These are phyloP conservation scores for Schlechtendalia chinensis DNA, from an alignment of 1,140 invertebrate species.

Conservation along the genomic window DNA sequence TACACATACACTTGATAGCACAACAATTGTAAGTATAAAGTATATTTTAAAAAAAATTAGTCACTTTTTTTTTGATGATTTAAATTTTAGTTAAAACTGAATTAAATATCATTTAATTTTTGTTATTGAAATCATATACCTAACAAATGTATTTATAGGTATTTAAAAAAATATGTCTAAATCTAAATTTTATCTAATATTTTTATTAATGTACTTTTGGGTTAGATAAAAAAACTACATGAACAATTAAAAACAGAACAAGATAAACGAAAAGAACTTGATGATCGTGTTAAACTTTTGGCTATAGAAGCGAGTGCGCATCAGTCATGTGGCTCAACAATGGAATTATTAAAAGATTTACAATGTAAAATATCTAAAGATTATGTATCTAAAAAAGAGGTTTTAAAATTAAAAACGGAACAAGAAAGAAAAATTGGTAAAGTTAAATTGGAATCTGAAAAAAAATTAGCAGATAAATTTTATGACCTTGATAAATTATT, in stretches of 20 bases:
- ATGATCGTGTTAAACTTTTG: conserved; percentile 20
- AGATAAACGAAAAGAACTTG: conserved; percentile 28
- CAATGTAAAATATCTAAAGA: conserved; percentile 33
- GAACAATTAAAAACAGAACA: conserved; percentile 40
- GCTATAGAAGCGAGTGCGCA: conserved; percentile 10
- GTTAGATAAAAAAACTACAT: conserved; percentile 19
- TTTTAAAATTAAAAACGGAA: conserved; percentile 42
- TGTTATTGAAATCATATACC: too few relatives aligned
- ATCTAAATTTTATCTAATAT: background rate
- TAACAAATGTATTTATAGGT: too few relatives aligned
- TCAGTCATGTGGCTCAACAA: conserved; percentile 11
- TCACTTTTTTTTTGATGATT: background rate
- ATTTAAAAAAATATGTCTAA: too few relatives aligned
- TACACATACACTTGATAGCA: background rate
- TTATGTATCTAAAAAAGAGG: conserved; percentile 39
- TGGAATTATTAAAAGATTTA: conserved; percentile 28
- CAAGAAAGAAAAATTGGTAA: conserved; percentile 44
- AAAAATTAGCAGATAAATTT: conserved; percentile 46
- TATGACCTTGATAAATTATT: conserved; percentile 37
- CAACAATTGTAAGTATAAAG: conserved; percentile 6
- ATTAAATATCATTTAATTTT: too few relatives aligned
- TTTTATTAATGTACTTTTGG: background rate
- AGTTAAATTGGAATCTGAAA: conserved; percentile 42
- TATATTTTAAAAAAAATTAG: background rate
- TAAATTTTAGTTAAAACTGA: too few relatives aligned